phyloP scores from a whole-genome alignment of 2,113 vertebrate species.

The Holacanthus passer region DNA sequence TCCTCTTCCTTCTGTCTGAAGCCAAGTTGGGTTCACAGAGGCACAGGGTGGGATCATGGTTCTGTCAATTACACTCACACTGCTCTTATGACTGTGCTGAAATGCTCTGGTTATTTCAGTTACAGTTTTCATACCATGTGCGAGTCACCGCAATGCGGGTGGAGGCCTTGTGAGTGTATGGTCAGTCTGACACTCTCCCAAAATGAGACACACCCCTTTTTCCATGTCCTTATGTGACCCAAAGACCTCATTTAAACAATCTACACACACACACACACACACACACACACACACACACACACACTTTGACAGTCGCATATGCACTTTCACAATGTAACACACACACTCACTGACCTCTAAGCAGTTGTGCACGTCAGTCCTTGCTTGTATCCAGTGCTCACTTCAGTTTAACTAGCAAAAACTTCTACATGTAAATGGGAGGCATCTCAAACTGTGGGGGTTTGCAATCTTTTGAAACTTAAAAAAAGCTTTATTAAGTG shows the following conservation, averaged over 20 bases:
- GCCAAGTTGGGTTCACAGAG: background rate
- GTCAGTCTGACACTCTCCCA: conserved; percentile 27
- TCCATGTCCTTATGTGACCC: conserved; percentile 61
- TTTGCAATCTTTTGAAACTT: too few species aligned
- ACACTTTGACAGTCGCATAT: background rate
- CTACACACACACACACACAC: conserved; percentile 25
- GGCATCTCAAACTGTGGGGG: too few species aligned
- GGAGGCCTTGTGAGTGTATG: conserved; percentile 36
- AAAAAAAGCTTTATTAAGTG: too few species aligned
- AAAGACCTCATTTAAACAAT: conserved; percentile 33
- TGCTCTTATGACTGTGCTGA: conserved; percentile 42
- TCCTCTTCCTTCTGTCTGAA: background rate
- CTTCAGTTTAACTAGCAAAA: background rate
- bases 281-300: background rate
- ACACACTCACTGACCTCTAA: conserved; percentile 42
- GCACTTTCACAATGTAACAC: conserved; percentile 46
- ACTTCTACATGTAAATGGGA: too few species aligned
- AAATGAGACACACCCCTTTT: conserved; percentile 46
- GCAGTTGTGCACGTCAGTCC: conserved; percentile 54
- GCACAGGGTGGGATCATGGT: background rate
- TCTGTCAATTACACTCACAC: conserved; percentile 1
- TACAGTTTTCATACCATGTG: conserved; percentile 22
- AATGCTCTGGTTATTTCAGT: conserved; percentile 43
- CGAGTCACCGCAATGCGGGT: conserved; percentile 27
- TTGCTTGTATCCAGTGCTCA: background rate